Conservation (phyloP, 2,797 vertebrate genomes). For the Rousettus madagascariensis region DNA sequence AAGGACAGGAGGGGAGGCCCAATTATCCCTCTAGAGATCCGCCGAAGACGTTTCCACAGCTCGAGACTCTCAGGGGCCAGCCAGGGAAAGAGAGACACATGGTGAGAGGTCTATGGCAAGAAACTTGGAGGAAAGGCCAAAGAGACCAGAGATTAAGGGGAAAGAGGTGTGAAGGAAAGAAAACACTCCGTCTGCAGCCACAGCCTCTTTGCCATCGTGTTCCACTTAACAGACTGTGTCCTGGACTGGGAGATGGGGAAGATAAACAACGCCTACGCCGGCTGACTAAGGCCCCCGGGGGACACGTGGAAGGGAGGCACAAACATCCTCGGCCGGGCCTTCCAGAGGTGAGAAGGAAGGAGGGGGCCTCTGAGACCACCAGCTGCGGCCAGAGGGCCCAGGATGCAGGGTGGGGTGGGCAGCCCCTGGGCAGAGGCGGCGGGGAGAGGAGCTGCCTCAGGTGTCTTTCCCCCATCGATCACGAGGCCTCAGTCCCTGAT, state of each 20-base stretch:
- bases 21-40: background rate
- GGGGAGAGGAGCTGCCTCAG: background rate
- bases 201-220: background rate
- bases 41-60: background rate
- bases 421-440: background rate
- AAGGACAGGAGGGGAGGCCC: background rate
- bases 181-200: background rate
- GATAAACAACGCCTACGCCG: constrained; percentile 58
- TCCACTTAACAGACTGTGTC: constrained; percentile 27
- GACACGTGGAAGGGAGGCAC: background rate
- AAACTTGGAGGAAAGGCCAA: constrained; percentile 46
- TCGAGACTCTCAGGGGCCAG: background rate
- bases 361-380: background rate
- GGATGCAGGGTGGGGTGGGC: background rate
- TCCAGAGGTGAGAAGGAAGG: background rate
- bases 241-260: background rate
- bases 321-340: background rate
- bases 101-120: constrained; percentile 49
- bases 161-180: constrained; percentile 69
- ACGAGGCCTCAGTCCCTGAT: background rate
- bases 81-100: constrained; percentile 8
- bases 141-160: constrained; percentile 37
- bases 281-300: constrained; percentile 42
- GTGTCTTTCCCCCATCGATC: background rate
- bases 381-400: background rate